These are phyloP conservation scores for Notodonta dromedarius DNA, from an alignment of 2,888 invertebrate species.

Conservation along the genomic window DNA sequence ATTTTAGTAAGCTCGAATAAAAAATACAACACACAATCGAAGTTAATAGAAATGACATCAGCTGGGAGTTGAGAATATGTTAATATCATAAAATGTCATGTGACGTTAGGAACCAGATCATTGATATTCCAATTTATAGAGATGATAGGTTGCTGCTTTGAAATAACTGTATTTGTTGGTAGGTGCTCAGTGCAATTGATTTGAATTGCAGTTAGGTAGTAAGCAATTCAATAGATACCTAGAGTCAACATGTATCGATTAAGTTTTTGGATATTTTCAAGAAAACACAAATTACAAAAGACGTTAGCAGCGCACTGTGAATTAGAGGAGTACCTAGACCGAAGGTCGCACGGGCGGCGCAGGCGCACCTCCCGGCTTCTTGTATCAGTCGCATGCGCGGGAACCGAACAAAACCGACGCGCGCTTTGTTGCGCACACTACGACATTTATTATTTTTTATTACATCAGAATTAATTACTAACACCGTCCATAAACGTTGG, in stretches of 20 bases:
- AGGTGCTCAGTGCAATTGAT: too few relatives aligned
- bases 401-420: conserved; percentile 49
- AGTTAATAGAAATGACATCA: conserved; percentile 3
- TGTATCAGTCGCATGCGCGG: conserved; percentile 62
- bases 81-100: neutral
- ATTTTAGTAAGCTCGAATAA: too few relatives aligned
- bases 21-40: neutral
- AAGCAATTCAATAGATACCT: too few relatives aligned
- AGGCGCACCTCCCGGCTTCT: conserved; percentile 48
- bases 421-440: conserved; percentile 36
- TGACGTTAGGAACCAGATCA: neutral
- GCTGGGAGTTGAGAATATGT: neutral
- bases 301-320: conserved; percentile 29
- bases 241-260: too few relatives aligned
- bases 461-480: conserved; percentile 9
- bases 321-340: conserved; percentile 35
- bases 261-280: neutral
- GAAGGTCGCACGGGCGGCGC: conserved; percentile 46
- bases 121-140: neutral
- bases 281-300: conserved; percentile 12
- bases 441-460: conserved; percentile 17
- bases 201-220: too few relatives aligned
- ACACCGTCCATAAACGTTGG: conserved; percentile 2
- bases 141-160: neutral
- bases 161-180: neutral